phyloP scores from a whole-genome alignment of 2,113 vertebrate genomes.

The Myodes glareolus region DNA sequence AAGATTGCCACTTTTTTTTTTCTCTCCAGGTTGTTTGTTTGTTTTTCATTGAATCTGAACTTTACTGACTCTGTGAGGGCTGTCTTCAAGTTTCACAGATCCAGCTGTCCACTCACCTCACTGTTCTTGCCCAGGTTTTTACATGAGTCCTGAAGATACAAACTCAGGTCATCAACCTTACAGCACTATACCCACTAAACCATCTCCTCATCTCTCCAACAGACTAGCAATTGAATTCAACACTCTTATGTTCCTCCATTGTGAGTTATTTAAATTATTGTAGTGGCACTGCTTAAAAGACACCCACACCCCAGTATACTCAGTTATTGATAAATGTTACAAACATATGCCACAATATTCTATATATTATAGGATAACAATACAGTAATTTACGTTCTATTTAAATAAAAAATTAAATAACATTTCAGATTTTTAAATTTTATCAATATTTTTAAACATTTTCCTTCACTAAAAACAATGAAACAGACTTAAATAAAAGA shows the following conservation, averaged over 20 bases:
- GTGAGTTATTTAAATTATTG: not conserved
- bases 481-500: not conserved
- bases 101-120: not conserved
- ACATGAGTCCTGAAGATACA: not conserved
- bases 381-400: not conserved
- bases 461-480: not conserved
- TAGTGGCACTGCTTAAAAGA: not conserved
- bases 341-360: not conserved
- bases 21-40: not conserved
- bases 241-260: not conserved
- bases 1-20: conserved; percentile 14
- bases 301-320: not conserved
- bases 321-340: not conserved
- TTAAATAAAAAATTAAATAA: conserved; percentile 7
- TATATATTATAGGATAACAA: not conserved
- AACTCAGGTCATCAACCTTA: not conserved
- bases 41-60: not conserved
- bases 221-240: not conserved
- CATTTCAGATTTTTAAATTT: conserved; percentile 34
- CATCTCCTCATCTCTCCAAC: not conserved
- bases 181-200: not conserved
- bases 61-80: not conserved
- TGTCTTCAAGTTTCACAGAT: not conserved
- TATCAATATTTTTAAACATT: conserved; percentile 28
- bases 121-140: not conserved